Percentiles rank a stretch among this genome's conserved stretches.
These are phyloP conservation scores for Myotis vivesi DNA, from an alignment of 2,797 vertebrate species.

Conservation along the genomic window DNA sequence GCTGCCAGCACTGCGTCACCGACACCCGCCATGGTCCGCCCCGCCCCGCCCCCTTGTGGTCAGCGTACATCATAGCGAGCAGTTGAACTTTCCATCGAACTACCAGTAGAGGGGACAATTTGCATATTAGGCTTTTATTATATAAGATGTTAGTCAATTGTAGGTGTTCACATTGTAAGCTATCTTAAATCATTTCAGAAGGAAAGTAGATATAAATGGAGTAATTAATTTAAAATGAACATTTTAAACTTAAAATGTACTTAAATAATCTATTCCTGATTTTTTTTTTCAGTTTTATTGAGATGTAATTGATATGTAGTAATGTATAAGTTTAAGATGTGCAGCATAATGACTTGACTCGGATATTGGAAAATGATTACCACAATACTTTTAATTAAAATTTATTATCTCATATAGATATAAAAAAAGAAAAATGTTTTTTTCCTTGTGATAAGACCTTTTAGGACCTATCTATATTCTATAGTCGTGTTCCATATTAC, in stretches of 20 bases:
- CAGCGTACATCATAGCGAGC: too few species aligned
- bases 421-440: not conserved
- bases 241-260: slow-evolving; percentile 15
- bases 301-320: not conserved
- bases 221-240: not conserved
- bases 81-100: too few species aligned
- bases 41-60: too few species aligned
- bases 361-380: not conserved
- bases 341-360: not conserved
- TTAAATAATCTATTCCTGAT: not conserved
- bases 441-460: not conserved
- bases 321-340: not conserved
- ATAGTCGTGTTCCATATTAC: not conserved
- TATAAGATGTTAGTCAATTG: not conserved
- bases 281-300: not conserved
- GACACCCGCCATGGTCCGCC: too few species aligned
- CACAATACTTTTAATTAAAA: not conserved
- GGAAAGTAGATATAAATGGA: not conserved
- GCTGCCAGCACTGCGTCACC: too few species aligned
- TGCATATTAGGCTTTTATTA: too few species aligned
- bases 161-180: not conserved
- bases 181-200: not conserved
- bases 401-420: not conserved
- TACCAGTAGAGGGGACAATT: too few species aligned
- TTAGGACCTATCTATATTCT: not conserved